Conservation (phyloP, 2,113 vertebrate species). For the Orthonyx spaldingii region DNA sequence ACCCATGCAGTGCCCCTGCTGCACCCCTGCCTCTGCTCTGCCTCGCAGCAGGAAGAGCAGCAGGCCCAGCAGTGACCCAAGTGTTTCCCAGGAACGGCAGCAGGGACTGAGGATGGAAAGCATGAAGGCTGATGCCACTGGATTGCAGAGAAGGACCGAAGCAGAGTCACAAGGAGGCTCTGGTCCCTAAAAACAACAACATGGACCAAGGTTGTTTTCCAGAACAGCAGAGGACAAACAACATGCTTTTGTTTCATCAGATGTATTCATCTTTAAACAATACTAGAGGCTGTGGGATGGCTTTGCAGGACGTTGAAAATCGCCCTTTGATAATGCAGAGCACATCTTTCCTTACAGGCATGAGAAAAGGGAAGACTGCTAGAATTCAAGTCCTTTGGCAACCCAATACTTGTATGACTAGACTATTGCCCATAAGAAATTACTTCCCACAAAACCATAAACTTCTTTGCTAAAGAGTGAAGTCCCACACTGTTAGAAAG, state of each 20-base stretch:
- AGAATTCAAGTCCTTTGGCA: not conserved
- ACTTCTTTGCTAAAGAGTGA: not conserved
- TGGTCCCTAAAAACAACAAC: not conserved
- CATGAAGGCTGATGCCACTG: not conserved
- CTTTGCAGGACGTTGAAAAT: not conserved
- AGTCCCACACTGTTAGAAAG: not conserved
- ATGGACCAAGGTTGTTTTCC: not conserved
- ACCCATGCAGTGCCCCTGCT: not conserved
- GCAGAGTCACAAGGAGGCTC: not conserved
- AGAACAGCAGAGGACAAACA: not conserved
- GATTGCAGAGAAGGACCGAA: not conserved
- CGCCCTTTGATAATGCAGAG: not conserved
- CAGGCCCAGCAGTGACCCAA: not conserved
- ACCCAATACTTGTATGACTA: not conserved
- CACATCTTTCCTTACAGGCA: not conserved
- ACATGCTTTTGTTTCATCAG: not conserved
- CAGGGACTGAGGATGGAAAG: not conserved
- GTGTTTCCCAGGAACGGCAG: not conserved
- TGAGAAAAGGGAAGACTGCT: not conserved
- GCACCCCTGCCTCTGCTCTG: not conserved
- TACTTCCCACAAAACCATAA: not conserved
- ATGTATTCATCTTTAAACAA: not conserved
- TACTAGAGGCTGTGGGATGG: not conserved
- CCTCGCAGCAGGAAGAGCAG: rapidly evolving
- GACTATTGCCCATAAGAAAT: not conserved